Percentiles rank a stretch among this genome's conserved stretches.
phyloP scores from a whole-genome alignment of 2,797 vertebrate species.

The Numenius phaeopus region DNA sequence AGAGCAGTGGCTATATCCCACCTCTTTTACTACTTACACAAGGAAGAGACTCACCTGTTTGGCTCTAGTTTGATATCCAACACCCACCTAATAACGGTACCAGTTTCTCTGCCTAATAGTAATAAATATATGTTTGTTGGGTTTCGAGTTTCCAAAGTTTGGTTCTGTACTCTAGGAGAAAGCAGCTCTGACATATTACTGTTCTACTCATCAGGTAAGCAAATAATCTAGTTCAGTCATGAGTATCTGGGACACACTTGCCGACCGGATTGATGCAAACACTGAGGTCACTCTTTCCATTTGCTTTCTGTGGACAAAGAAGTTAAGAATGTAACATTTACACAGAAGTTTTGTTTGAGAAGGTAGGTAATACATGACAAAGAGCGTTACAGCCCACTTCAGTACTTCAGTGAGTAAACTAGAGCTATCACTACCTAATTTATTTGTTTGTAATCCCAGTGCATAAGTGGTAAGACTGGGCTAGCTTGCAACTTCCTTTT shows the following conservation, averaged over 20 bases:
- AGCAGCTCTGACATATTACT: neutral
- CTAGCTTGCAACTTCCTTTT: neutral
- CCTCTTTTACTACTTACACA: neutral
- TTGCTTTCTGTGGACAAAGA: conserved; percentile 2
- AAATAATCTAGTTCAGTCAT: neutral
- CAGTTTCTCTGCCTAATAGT: neutral
- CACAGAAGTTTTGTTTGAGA: conserved; percentile 21
- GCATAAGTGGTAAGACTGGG: neutral
- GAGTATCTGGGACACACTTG: neutral
- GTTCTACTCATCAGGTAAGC: neutral
- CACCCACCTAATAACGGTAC: neutral
- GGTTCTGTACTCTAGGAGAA: neutral
- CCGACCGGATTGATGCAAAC: neutral
- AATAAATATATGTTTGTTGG: neutral
- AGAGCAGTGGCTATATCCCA: neutral
- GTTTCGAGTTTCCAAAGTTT: neutral
- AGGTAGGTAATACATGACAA: neutral
- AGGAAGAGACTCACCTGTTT: neutral
- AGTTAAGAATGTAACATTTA: neutral
- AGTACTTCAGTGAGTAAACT: neutral
- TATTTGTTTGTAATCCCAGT: neutral
- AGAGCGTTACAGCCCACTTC: neutral
- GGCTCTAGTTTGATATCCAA: neutral
- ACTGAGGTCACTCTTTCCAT: conserved; percentile 18
- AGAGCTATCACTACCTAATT: neutral